Conservation (phyloP, 1,140 invertebrate species). For the Aphidius gifuensis region DNA sequence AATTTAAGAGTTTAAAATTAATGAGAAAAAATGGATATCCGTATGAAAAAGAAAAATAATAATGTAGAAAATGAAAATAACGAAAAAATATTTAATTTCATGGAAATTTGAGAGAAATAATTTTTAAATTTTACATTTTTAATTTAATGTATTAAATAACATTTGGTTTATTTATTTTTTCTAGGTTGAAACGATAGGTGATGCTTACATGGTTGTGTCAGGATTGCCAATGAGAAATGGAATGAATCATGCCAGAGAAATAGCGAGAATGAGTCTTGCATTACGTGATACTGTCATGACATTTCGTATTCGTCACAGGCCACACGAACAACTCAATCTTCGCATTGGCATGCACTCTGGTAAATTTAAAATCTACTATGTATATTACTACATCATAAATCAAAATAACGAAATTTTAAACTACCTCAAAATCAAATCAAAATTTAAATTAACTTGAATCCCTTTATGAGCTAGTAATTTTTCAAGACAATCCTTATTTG, state of each 20-base stretch:
- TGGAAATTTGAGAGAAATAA: no score
- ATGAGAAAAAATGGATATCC: no score
- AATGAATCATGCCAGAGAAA: conserved; percentile 82
- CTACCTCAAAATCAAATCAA: no score
- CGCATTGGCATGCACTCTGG: conserved; percentile 94
- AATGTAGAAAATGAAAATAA: no score
- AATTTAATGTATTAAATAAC: no score
- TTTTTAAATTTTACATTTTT: no score
- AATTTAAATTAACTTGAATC: no score
- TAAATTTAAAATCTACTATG: conserved; percentile 39
- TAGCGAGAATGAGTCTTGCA: conserved; percentile 86
- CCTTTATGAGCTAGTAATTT: no score
- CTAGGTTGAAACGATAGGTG: conserved; percentile 94
- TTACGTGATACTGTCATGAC: conserved; percentile 80
- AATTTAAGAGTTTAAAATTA: no score
- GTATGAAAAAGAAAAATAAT: no score
- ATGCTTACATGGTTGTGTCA: conserved; percentile 94
- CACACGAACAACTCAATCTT: conserved; percentile 82
- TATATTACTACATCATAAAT: conserved; percentile 7
- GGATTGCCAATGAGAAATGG: conserved; percentile 88
- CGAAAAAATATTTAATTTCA: no score
- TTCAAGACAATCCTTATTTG: no score
- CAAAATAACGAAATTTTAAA: not conserved
- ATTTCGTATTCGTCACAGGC: conserved; percentile 88
- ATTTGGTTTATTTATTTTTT: conserved; percentile 14